Evolutionary conservation across 2,888 invertebrate species (phyloP).

Genomic region (Harmothoe impar): DNA sequence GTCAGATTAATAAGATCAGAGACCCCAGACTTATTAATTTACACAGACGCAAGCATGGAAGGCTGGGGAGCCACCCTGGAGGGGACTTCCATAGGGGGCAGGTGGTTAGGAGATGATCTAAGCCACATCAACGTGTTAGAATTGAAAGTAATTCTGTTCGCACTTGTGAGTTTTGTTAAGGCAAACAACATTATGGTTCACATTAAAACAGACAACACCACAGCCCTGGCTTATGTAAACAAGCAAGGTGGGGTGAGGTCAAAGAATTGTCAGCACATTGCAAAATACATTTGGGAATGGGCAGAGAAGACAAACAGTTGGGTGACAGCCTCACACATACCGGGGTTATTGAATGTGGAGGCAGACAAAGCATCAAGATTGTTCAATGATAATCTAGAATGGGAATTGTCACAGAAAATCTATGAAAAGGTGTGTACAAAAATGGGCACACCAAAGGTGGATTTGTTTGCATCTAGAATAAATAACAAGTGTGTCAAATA

Average conservation of each 20-base stretch:
- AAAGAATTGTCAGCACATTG: not conserved
- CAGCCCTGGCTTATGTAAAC: not conserved
- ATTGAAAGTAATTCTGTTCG: not conserved
- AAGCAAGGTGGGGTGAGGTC: not conserved
- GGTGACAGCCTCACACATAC: not conserved
- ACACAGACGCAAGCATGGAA: not conserved
- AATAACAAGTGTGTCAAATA: not conserved
- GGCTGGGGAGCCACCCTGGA: not conserved
- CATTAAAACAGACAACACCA: not conserved
- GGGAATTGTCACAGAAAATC: not conserved
- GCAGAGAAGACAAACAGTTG: not conserved
- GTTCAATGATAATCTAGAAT: no score
- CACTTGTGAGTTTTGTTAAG: not conserved
- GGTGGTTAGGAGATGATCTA: no score
- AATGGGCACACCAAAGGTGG: not conserved
- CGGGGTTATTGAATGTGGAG: no score
- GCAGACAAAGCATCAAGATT: no score
- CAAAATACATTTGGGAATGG: conserved; percentile 25
- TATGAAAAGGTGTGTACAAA: not conserved
- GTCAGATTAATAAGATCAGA: not conserved
- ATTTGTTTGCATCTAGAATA: no score
- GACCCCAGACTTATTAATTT: not conserved
- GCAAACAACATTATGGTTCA: not conserved
- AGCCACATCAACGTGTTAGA: conserved; percentile 32
- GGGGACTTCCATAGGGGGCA: not conserved